Evolutionary conservation across 2,797 vertebrate species (phyloP), one percentile per base, ranked within the genome.

Genomic region (Mus spretus): DNA sequence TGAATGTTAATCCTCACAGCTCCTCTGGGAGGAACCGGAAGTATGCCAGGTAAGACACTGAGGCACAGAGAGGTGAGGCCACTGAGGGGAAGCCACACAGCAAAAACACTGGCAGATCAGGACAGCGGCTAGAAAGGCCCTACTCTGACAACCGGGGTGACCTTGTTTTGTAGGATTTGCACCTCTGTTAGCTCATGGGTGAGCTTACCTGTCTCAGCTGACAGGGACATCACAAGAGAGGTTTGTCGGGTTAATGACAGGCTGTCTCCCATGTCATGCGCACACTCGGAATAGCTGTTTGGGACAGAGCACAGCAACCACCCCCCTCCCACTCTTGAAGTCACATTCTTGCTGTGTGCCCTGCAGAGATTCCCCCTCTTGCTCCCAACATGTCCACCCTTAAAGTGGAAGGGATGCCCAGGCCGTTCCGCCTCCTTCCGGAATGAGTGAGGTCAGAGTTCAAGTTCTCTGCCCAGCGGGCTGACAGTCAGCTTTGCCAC

Each of bases 11-110:
- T 92, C 63, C 37, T 90, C 89, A 70, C 57, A 50, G 4, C 0
- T 6, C 6, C 44, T 74, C 91, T 61, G 82, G 61, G 28, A 55
- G 40, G 85, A 50, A 37, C 90, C 13, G 1, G 89, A 28, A 93
- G 82, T 28, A 19, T 6, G 50, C 28, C 10, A 59, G 81, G 61
- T 77, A 93, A 77, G 89, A 55, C 0, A 1, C 2, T 22, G 91
- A 97, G 97, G 95, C 95, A 95, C 95, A 95, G 97, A 95, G 92
- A 95, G 72, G 80, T 59, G 95, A 92, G 89, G 89, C 67, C 93
- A 24, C 91, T 6, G 40, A 85, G 72, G 61, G 57, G 61, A 93
- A 93, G 77, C 59, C 94, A 77, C 87, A 77, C 61, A 77, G 83
- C 91, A 40, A 17, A 17, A 83, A 47, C n/a, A 34, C 59, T 0